These are phyloP conservation scores for Anthoscopus minutus DNA, from an alignment of 2,113 vertebrate species.

Conservation along the genomic window DNA sequence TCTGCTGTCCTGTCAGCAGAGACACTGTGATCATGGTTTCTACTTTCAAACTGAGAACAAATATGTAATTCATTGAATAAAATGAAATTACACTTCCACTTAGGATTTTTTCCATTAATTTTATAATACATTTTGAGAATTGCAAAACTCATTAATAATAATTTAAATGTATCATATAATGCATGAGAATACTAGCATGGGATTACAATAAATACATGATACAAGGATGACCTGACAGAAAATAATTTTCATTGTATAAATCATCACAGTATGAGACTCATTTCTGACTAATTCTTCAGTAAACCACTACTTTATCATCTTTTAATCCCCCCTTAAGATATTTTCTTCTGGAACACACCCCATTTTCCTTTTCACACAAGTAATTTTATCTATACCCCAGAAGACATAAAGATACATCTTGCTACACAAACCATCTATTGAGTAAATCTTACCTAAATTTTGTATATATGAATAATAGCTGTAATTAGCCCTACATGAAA, in stretches of 20 bases:
- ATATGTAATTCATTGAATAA: neutral
- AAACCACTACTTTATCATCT: neutral
- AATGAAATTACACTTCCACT: neutral
- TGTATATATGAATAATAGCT: constrained; percentile 18
- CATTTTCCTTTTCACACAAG: neutral
- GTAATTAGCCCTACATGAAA: constrained; percentile 36
- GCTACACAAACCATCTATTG: neutral
- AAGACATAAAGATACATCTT: neutral
- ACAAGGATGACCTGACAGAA: neutral
- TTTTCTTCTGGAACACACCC: neutral
- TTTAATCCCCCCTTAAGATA: neutral
- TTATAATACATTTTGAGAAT: neutral
- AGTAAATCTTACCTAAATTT: constrained; percentile 16
- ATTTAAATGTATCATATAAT: neutral
- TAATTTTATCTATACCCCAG: neutral
- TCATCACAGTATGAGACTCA: neutral
- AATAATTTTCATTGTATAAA: neutral
- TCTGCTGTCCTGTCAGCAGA: neutral
- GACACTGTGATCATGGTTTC: neutral
- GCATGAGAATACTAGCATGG: neutral
- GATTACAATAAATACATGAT: neutral
- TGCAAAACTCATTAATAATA: neutral
- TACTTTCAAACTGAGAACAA: neutral
- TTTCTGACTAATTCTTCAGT: constrained; percentile 40
- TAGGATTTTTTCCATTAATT: neutral